phyloP scores from a whole-genome alignment of 1,140 invertebrate genomes.

The silkworm (Bombyx mori) region DNA sequence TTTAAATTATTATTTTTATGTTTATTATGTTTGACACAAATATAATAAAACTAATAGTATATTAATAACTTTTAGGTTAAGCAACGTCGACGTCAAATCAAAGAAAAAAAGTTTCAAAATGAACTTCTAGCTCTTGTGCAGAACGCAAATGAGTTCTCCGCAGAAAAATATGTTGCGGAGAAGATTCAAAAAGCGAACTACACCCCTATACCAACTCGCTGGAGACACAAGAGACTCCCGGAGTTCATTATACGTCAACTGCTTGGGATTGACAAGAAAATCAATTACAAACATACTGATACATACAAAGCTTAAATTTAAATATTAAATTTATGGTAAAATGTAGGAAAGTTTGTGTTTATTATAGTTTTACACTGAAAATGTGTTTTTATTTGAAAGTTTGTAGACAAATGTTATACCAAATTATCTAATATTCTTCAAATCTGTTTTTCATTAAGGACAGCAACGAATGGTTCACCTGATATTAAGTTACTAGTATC shows the following conservation, averaged over 20 bases:
- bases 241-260: constrained; percentile 74
- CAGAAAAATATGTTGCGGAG: constrained; percentile 78
- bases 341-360: no score
- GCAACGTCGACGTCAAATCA: constrained; percentile 77
- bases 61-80: constrained; percentile 61
- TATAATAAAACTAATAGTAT: constrained; percentile 11
- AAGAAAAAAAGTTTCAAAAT: constrained; percentile 84
- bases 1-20: no score
- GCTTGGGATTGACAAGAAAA: constrained; percentile 62
- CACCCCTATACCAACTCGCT: constrained; percentile 74
- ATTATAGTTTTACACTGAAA: no score
- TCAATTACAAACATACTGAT: constrained; percentile 64
- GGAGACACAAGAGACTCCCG: constrained; percentile 77
- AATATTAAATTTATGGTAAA: not conserved
- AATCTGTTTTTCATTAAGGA: no score
- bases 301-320: constrained; percentile 47
- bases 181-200: constrained; percentile 76
- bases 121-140: constrained; percentile 78
- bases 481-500: no score
- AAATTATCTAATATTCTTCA: no score
- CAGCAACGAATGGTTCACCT: no score
- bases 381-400: no score
- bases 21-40: not conserved
- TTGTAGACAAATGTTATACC: no score
- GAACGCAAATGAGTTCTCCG: constrained; percentile 81